Percentiles rank a stretch among this genome's conserved stretches.
phyloP scores from a whole-genome alignment of 1,140 invertebrate genomes.

The Tetramorium simillimum region DNA sequence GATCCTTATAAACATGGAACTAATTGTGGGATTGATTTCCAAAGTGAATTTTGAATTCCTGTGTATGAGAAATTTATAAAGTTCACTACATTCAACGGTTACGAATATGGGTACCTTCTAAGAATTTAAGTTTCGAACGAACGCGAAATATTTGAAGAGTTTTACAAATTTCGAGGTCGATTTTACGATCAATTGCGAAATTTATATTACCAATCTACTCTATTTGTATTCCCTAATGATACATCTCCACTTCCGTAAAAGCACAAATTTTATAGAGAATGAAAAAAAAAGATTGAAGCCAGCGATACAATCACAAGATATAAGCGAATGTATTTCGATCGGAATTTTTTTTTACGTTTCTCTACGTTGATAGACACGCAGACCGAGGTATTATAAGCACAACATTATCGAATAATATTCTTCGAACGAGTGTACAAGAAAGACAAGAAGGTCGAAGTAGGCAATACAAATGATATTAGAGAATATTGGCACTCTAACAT shows the following conservation, averaged over 20 bases:
- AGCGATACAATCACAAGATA: slow-evolving; percentile 46
- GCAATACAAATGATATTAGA: slow-evolving; percentile 16
- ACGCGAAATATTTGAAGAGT: slow-evolving; percentile 37
- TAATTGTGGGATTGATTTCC: slow-evolving; percentile 41
- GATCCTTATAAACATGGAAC: slow-evolving; percentile 31
- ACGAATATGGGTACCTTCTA: slow-evolving; percentile 19
- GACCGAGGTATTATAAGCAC: slow-evolving; percentile 58
- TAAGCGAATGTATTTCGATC: slow-evolving; percentile 51
- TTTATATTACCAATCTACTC: slow-evolving; percentile 64
- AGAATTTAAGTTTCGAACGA: slow-evolving; percentile 49
- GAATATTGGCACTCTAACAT: slow-evolving; percentile 27
- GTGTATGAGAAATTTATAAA: slow-evolving; percentile 56
- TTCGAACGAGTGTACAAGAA: slow-evolving; percentile 30
- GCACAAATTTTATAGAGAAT: slow-evolving; percentile 74
- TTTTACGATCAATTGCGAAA: slow-evolving; percentile 46
- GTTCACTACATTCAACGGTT: slow-evolving; percentile 2
- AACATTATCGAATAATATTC: slow-evolving; percentile 42
- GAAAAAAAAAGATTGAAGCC: slow-evolving; percentile 25
- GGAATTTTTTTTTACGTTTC: slow-evolving; percentile 43
- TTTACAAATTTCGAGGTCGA: slow-evolving; percentile 59
- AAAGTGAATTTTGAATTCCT: slow-evolving; percentile 4
- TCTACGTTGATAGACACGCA: slow-evolving; percentile 54
- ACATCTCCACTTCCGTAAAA: slow-evolving; percentile 72
- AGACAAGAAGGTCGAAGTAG: slow-evolving; percentile 18
- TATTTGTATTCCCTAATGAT: slow-evolving; percentile 70